These are phyloP conservation scores for Carassius carassius DNA, from an alignment of 2,113 vertebrate species.

Conservation along the genomic window DNA sequence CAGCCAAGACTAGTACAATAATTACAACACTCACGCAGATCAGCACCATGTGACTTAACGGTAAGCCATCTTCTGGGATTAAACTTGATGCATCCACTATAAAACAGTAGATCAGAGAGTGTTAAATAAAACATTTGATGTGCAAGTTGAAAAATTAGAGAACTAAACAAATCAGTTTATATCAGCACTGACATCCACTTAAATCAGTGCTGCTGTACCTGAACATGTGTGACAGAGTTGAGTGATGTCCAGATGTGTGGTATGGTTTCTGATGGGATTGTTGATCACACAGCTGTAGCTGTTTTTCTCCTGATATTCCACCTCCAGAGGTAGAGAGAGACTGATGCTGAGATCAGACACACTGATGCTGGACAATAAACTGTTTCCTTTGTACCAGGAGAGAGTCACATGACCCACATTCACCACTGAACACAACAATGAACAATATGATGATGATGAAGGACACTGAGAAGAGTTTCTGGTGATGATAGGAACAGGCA, in stretches of 20 bases:
- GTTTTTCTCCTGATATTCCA: slow-evolving; percentile 15
- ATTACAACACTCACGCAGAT: neutral
- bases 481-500: neutral
- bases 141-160: neutral
- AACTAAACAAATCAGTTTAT: neutral
- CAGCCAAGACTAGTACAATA: neutral
- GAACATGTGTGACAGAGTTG: neutral
- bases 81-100: neutral
- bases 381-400: slow-evolving; percentile 10
- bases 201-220: neutral
- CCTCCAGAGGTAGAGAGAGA: slow-evolving; percentile 17
- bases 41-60: neutral
- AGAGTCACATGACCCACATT: neutral
- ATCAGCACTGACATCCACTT: too few relatives aligned
- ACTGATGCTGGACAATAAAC: slow-evolving; percentile 20
- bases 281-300: slow-evolving; percentile 6
- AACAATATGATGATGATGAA: neutral
- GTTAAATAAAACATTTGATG: neutral
- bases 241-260: neutral
- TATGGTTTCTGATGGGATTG: neutral
- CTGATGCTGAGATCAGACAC: slow-evolving; percentile 8
- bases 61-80: neutral
- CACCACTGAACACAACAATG: neutral
- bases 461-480: neutral
- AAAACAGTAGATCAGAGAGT: neutral